Conservation (phyloP, 2,888 invertebrate species). For the Poecilus cupreus region DNA sequence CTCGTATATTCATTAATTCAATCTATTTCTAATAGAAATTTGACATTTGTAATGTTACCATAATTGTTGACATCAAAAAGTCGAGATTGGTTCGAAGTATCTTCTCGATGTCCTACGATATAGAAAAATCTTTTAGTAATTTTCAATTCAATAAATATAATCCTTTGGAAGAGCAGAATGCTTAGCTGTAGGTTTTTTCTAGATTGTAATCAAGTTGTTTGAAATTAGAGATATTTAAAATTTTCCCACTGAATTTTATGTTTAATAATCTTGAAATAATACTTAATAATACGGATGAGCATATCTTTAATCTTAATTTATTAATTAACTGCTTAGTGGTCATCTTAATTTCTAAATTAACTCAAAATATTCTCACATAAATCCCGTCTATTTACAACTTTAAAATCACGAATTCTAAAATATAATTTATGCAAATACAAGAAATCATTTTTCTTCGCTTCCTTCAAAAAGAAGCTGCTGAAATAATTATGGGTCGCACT, state of each 20-base stretch:
- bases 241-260: slow-evolving; percentile 16
- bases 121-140: too few species aligned
- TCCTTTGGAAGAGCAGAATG: too few species aligned
- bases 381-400: slow-evolving; percentile 43
- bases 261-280: slow-evolving; percentile 12
- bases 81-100: too few species aligned
- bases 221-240: background rate
- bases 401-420: slow-evolving; percentile 11
- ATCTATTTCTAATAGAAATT: too few species aligned
- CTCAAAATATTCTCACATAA: slow-evolving; percentile 50
- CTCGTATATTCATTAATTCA: too few species aligned
- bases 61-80: too few species aligned
- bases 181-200: too few species aligned
- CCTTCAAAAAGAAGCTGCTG: slow-evolving; percentile 35
- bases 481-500: slow-evolving; percentile 40
- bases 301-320: slow-evolving; percentile 42
- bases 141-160: too few species aligned
- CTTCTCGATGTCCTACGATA: too few species aligned
- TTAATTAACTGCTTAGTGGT: slow-evolving; percentile 1
- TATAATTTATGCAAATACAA: slow-evolving; percentile 49
- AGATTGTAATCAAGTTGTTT: background rate
- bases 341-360: slow-evolving; percentile 43
- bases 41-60: too few species aligned
- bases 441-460: slow-evolving; percentile 35
- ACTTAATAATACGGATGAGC: background rate